A percentile compares a stretch with the other conserved stretches of the same genome.
phyloP scores from a whole-genome alignment of 2,797 vertebrate genomes.

The Nothura maculosa region DNA sequence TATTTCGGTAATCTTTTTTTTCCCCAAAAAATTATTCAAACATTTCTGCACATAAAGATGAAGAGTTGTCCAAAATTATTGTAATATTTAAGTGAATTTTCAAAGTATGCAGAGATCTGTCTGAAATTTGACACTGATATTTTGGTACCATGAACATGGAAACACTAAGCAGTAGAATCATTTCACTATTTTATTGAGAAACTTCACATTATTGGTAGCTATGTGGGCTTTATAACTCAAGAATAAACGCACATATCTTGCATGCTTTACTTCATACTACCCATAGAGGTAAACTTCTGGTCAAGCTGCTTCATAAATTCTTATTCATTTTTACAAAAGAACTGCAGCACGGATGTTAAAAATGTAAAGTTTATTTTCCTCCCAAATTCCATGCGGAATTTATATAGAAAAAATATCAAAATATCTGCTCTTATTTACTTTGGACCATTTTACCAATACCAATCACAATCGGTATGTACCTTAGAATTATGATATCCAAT shows the following conservation, averaged over 20 bases:
- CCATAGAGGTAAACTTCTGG: not conserved
- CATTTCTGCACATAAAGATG: slow-evolving; percentile 16
- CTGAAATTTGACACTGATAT: not conserved
- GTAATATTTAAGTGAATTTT: not conserved
- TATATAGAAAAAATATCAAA: not conserved
- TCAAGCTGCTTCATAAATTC: not conserved
- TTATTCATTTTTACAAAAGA: not conserved
- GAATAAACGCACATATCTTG: not conserved
- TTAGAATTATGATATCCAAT: not conserved
- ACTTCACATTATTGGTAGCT: not conserved
- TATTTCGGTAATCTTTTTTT: not conserved
- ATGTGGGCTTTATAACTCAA: not conserved
- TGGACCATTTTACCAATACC: rapidly evolving
- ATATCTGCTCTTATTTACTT: not conserved
- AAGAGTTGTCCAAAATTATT: not conserved
- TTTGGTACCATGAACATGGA: not conserved
- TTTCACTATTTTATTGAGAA: not conserved
- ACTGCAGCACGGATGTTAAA: not conserved
- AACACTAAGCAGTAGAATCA: not conserved
- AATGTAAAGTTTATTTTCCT: not conserved
- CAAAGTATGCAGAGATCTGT: not conserved
- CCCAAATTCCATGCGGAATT: not conserved
- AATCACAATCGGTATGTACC: rapidly evolving
- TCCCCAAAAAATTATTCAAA: slow-evolving; percentile 15
- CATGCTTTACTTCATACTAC: not conserved